Evolutionary conservation across 2,888 invertebrate genomes (phyloP).

Genomic region (Taphrorychus bicolor): DNA sequence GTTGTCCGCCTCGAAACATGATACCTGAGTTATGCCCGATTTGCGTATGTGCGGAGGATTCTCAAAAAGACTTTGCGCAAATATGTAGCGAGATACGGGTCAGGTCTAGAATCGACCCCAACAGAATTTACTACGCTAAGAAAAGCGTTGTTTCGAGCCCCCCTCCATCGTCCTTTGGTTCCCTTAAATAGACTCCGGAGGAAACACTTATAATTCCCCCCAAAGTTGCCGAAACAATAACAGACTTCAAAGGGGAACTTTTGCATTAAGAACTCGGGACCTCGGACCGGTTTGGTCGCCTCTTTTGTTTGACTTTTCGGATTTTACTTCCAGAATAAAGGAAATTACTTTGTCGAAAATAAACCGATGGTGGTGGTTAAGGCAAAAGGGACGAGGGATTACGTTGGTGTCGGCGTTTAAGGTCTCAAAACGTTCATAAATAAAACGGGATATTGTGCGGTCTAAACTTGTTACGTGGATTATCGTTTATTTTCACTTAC

Average conservation of each 20-base stretch:
- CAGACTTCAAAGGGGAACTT: neutral
- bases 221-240: neutral
- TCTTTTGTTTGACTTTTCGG: neutral
- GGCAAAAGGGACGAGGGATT: neutral
- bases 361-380: neutral
- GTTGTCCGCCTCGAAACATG: neutral
- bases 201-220: neutral
- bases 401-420: neutral
- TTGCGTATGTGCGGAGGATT: neutral
- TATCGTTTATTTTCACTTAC: constrained; percentile 44
- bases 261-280: neutral
- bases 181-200: neutral
- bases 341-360: neutral
- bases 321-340: neutral
- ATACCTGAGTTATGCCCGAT: neutral
- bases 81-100: neutral
- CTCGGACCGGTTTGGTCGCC: neutral
- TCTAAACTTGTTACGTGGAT: neutral
- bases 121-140: neutral
- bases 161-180: neutral
- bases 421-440: neutral
- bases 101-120: neutral
- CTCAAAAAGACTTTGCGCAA: no score
- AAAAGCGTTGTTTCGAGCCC: neutral
- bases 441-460: neutral